These are phyloP conservation scores for Zaprionus bogoriensis DNA, from an alignment of 2,888 invertebrate species.

Conservation along the genomic window DNA sequence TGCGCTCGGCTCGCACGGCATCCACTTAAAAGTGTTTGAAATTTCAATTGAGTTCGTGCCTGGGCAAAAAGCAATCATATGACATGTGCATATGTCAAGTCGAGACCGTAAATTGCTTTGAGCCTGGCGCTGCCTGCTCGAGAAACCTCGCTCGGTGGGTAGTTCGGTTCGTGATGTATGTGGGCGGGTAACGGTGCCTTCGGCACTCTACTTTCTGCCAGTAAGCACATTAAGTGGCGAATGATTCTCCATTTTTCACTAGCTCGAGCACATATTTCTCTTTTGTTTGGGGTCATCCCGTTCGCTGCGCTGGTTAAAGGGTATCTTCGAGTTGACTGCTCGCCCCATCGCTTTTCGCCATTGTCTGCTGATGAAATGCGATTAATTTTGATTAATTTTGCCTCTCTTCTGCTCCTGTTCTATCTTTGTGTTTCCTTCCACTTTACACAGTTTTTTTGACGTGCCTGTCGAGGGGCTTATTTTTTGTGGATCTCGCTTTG, in stretches of 20 bases:
- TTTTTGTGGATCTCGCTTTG: not conserved
- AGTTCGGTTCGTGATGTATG: not conserved
- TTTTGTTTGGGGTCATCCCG: not conserved
- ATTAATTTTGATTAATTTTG: conserved; percentile 72
- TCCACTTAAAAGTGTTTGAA: conserved; percentile 72
- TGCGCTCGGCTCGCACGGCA: conserved; percentile 8
- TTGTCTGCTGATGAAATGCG: conserved; percentile 56
- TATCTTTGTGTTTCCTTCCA: not conserved
- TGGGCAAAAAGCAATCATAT: conserved; percentile 58
- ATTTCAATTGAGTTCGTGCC: conserved; percentile 53
- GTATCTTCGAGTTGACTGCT: not conserved
- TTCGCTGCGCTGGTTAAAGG: not conserved
- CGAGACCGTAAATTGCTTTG: conserved; percentile 61
- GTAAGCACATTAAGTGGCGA: not conserved
- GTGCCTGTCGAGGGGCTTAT: not conserved
- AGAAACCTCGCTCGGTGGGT: conserved; percentile 9
- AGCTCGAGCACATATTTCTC: not conserved
- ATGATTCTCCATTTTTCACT: not conserved
- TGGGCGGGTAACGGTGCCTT: no score
- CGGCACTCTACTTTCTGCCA: not conserved
- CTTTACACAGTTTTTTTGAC: not conserved
- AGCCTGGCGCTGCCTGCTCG: conserved; percentile 3
- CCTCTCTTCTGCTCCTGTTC: not conserved
- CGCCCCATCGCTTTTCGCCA: conserved; percentile 13
- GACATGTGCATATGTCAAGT: conserved; percentile 56